A percentile compares a stretch with the other conserved stretches of the same genome.
Evolutionary conservation across 2,113 vertebrate species (phyloP).

Genomic region (Leptodactylus fuscus): DNA sequence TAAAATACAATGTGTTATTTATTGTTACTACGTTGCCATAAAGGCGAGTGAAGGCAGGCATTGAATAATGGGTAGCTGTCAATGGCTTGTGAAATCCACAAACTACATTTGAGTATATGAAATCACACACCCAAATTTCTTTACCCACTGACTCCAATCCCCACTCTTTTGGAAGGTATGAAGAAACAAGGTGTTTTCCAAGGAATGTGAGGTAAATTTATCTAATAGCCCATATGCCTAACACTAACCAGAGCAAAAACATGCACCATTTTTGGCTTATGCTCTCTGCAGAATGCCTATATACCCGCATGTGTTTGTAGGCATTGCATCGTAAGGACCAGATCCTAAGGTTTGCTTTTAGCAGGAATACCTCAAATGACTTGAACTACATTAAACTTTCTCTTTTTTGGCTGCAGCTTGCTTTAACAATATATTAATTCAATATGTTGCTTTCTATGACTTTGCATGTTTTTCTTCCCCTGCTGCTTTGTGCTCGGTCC

Average conservation of each 20-base stretch:
- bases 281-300: constrained; percentile 6
- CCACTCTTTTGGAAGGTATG: constrained; percentile 81
- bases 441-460: constrained; percentile 17
- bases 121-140: not conserved
- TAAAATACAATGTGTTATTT: too few species aligned
- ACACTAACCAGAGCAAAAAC: constrained; percentile 62
- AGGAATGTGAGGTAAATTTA: constrained; percentile 88
- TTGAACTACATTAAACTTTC: constrained; percentile 64
- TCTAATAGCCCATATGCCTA: constrained; percentile 64
- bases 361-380: constrained; percentile 63
- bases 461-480: constrained; percentile 35
- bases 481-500: constrained; percentile 1
- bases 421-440: constrained; percentile 48
- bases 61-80: too few species aligned
- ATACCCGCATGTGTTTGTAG: not conserved
- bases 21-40: too few species aligned
- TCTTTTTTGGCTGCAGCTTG: constrained; percentile 71
- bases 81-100: not conserved
- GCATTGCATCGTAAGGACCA: not conserved
- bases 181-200: constrained; percentile 87
- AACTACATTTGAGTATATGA: not conserved
- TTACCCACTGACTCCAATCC: not conserved
- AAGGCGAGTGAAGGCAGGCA: too few species aligned
- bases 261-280: not conserved
- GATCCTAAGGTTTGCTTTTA: constrained; percentile 74